A percentile compares a stretch with the other conserved stretches of the same genome.
phyloP scores from a whole-genome alignment of 2,888 invertebrate species.

The Drosophila hamatofila region DNA sequence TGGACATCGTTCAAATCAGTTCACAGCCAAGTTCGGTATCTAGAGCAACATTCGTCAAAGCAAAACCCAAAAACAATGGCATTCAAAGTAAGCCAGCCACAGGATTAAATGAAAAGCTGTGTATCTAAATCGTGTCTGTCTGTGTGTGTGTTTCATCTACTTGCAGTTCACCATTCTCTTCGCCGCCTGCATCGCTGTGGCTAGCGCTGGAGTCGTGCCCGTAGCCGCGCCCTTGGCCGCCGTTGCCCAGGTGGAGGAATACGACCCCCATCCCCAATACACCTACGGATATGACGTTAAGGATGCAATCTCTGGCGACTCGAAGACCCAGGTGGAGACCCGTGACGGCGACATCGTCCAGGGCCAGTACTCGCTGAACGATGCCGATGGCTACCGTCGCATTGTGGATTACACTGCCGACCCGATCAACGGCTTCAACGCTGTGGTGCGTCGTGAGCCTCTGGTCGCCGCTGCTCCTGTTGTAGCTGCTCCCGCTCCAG shows the following conservation, averaged over 20 bases:
- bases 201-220: slow-evolving; percentile 80
- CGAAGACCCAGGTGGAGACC: slow-evolving; percentile 84
- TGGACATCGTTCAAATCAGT: slow-evolving; percentile 80
- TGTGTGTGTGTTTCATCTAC: slow-evolving; percentile 36
- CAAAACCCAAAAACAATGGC: slow-evolving; percentile 74
- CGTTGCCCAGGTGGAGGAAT: slow-evolving; percentile 81
- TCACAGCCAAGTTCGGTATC: slow-evolving; percentile 82
- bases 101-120: slow-evolving; percentile 28
- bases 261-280: slow-evolving; percentile 85
- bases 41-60: slow-evolving; percentile 75
- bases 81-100: slow-evolving; percentile 83
- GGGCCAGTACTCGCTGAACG: slow-evolving; percentile 85
- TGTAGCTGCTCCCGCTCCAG: slow-evolving; percentile 65
- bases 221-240: slow-evolving; percentile 79
- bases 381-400: slow-evolving; percentile 85
- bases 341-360: slow-evolving; percentile 85
- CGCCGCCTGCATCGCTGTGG: slow-evolving; percentile 81
- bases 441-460: slow-evolving; percentile 84
- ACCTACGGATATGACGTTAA: slow-evolving; percentile 85
- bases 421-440: slow-evolving; percentile 85
- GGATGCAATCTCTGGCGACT: slow-evolving; percentile 85
- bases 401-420: slow-evolving; percentile 85
- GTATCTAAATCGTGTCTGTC: slow-evolving; percentile 8
- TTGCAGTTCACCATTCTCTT: slow-evolving; percentile 81
- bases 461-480: slow-evolving; percentile 75